phyloP scores from a whole-genome alignment of 2,888 invertebrate species.

The Drosophila greeni region DNA sequence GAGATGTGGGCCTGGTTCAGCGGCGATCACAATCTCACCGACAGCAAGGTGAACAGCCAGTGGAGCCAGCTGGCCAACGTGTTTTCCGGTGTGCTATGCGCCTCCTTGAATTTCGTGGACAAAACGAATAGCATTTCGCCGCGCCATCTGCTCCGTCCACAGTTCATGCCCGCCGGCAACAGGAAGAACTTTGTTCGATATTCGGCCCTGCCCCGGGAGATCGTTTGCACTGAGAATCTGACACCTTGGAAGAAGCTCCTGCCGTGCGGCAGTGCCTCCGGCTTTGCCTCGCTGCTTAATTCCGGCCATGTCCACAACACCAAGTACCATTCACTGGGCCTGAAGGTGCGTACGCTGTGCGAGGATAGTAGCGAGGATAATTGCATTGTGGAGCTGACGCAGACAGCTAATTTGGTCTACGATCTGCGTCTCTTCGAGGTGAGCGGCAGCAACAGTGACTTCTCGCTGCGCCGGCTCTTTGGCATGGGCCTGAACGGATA shows the following conservation, averaged over 20 bases:
- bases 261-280: slow-evolving; percentile 94
- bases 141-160: slow-evolving; percentile 88
- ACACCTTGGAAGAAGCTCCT: slow-evolving; percentile 99
- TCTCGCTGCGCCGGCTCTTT: slow-evolving; percentile 92
- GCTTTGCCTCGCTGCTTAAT: slow-evolving; percentile 92
- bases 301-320: slow-evolving; percentile 95
- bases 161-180: slow-evolving; percentile 76
- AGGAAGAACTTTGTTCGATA: slow-evolving; percentile 86
- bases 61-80: slow-evolving; percentile 95
- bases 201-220: slow-evolving; percentile 95
- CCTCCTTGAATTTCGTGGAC: slow-evolving; percentile 96
- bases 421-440: slow-evolving; percentile 83
- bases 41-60: slow-evolving; percentile 83
- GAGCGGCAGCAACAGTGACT: slow-evolving; percentile 81
- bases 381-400: slow-evolving; percentile 88
- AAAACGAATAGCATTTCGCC: slow-evolving; percentile 90
- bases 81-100: slow-evolving; percentile 96
- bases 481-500: slow-evolving; percentile 89
- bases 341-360: slow-evolving; percentile 91
- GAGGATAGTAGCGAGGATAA: slow-evolving; percentile 76
- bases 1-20: slow-evolving; percentile 97
- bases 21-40: slow-evolving; percentile 76
- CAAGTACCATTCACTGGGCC: slow-evolving; percentile 92
- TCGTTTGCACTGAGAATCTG: slow-evolving; percentile 98
- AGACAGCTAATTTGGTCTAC: slow-evolving; percentile 92